Percentiles rank a stretch among this genome's conserved stretches.
Conservation (phyloP, 2,113 vertebrate species). For the sheep (Ovis aries) region DNA sequence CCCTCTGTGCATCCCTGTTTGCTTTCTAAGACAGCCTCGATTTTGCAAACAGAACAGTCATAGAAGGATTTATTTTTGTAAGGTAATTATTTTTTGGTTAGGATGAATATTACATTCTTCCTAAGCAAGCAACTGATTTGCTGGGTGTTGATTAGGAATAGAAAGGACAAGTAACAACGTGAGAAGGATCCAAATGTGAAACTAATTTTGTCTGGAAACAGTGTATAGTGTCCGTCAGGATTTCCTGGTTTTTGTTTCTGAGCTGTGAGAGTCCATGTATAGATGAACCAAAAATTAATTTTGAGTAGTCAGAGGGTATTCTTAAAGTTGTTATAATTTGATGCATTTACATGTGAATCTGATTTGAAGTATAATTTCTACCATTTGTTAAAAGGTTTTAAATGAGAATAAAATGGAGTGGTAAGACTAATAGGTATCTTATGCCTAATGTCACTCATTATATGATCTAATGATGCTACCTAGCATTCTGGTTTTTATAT, state of each 20-base stretch:
- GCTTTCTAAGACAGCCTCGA: slow-evolving; percentile 35
- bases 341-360: slow-evolving; percentile 56
- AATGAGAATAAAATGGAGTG: slow-evolving; percentile 41
- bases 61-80: slow-evolving; percentile 34
- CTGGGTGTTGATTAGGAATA: background rate
- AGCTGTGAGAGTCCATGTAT: slow-evolving; percentile 45
- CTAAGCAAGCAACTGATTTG: slow-evolving; percentile 21
- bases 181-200: slow-evolving; percentile 47
- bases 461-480: slow-evolving; percentile 25
- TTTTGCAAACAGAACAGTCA: slow-evolving; percentile 37
- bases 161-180: slow-evolving; percentile 29
- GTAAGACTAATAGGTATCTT: slow-evolving; percentile 21
- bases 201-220: slow-evolving; percentile 41
- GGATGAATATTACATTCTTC: slow-evolving; percentile 28
- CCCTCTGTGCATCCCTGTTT: slow-evolving; percentile 22
- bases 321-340: slow-evolving; percentile 59
- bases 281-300: slow-evolving; percentile 53
- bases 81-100: slow-evolving; percentile 25
- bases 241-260: slow-evolving; percentile 46
- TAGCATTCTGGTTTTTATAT: slow-evolving; percentile 40
- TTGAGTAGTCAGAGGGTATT: slow-evolving; percentile 41
- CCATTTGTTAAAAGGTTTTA: slow-evolving; percentile 55
- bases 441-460: background rate
- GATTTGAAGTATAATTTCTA: slow-evolving; percentile 64
- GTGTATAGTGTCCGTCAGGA: slow-evolving; percentile 22